Conservation (phyloP, 1,140 invertebrate species). For the Sminthurides bifidus region DNA sequence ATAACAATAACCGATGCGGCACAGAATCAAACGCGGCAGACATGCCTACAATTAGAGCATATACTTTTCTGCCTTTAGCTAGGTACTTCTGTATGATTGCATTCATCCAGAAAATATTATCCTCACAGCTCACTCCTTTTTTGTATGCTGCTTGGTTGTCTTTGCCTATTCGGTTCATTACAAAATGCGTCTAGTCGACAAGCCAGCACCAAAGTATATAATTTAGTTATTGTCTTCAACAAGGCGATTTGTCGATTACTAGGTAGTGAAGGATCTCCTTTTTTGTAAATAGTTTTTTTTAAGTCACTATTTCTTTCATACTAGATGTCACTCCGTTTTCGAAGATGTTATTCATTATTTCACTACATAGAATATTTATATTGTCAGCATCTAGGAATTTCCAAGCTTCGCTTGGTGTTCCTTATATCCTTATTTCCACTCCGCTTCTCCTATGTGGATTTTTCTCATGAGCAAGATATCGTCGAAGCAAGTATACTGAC, state of each 20-base stretch:
- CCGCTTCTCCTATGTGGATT: too few species aligned
- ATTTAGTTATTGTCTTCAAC: slow-evolving; percentile 5
- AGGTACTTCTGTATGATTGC: neutral
- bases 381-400: neutral
- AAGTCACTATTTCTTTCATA: neutral
- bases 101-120: slow-evolving; percentile 12
- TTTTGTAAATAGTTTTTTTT: slow-evolving; percentile 3
- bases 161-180: neutral
- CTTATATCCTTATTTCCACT: neutral
- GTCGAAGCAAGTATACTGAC: too few species aligned
- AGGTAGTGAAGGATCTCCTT: neutral
- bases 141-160: slow-evolving; percentile 17
- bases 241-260: neutral
- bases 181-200: slow-evolving; percentile 2
- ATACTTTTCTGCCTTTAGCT: slow-evolving; percentile 7
- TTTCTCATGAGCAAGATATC: too few species aligned
- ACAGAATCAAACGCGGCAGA: slow-evolving; percentile 16
- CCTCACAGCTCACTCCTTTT: slow-evolving; percentile 1
- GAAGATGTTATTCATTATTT: neutral
- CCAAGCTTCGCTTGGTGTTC: neutral
- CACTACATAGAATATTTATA: neutral
- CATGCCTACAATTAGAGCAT: slow-evolving; percentile 17
- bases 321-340: neutral
- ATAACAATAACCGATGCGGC: slow-evolving; percentile 2
- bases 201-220: slow-evolving; percentile 3